These are phyloP conservation scores for Dinoponera quadriceps DNA, from an alignment of 1,140 invertebrate species.

Conservation along the genomic window DNA sequence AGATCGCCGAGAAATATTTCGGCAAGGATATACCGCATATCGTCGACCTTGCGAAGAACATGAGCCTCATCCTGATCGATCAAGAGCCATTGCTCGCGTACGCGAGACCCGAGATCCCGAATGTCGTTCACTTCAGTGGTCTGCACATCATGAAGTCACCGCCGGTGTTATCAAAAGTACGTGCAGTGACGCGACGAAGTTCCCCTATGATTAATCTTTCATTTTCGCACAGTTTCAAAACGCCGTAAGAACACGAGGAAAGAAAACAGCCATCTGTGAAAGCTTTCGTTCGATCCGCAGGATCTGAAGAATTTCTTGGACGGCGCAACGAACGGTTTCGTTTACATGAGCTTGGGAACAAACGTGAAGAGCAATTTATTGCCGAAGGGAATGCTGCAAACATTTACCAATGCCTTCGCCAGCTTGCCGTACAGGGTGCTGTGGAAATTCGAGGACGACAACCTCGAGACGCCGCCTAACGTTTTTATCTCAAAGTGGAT, in stretches of 20 bases:
- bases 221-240: not conserved
- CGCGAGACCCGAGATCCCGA: constrained; percentile 86
- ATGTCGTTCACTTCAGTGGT: constrained; percentile 85
- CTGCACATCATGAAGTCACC: constrained; percentile 81
- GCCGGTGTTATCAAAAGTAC: constrained; percentile 74
- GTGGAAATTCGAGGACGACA: constrained; percentile 76
- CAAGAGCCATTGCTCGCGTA: constrained; percentile 85
- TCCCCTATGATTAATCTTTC: not conserved
- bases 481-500: constrained; percentile 80
- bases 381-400: constrained; percentile 62
- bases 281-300: constrained; percentile 67
- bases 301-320: constrained; percentile 84
- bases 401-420: constrained; percentile 85
- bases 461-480: constrained; percentile 67
- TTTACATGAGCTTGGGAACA: constrained; percentile 87
- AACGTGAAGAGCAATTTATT: constrained; percentile 80
- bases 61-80: constrained; percentile 45
- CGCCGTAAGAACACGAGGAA: not conserved
- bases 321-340: constrained; percentile 84
- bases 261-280: not conserved
- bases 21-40: constrained; percentile 42
- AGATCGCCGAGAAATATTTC: constrained; percentile 40
- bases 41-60: constrained; percentile 38
- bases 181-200: not conserved
- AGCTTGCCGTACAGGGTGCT: constrained; percentile 76